Evolutionary conservation across 23 tunicate species (phyloP).

Genomic region (Pegea sp.): DNA sequence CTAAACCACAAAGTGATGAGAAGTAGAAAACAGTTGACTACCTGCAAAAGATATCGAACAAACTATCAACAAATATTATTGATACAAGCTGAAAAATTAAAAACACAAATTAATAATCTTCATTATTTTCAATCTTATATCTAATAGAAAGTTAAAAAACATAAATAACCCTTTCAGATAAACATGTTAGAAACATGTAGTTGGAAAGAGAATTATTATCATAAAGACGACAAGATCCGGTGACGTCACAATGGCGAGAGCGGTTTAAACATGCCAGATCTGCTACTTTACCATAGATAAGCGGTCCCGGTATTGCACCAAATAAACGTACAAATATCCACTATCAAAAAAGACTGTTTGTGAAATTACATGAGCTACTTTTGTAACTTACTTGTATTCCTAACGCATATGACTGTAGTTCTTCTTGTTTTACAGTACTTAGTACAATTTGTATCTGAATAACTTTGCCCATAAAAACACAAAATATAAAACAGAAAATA

Average conservation of each 20-base stretch:
- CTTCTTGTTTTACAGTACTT: background rate
- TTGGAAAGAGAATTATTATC: background rate
- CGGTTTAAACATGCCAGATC: background rate
- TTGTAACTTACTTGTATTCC: slow-evolving; percentile 1
- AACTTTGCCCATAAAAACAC: slow-evolving; percentile 1
- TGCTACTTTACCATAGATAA: background rate
- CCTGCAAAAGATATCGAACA: too few relatives aligned
- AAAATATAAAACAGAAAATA: background rate
- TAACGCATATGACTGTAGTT: background rate
- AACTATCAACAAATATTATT: too few relatives aligned
- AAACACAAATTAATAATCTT: too few relatives aligned
- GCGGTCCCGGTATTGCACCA: background rate
- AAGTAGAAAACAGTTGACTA: too few relatives aligned
- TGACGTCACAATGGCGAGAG: background rate
- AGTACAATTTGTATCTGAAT: background rate
- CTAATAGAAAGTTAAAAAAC: background rate
- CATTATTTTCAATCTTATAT: too few relatives aligned
- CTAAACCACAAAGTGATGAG: too few relatives aligned
- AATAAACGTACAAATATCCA: background rate
- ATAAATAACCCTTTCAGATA: background rate
- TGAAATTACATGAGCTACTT: background rate
- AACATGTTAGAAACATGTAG: background rate
- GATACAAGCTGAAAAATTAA: too few relatives aligned
- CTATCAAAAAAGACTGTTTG: background rate
- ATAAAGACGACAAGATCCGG: background rate